Conservation (phyloP, 2,888 invertebrate species). For the Opisthograptis luteolata region DNA sequence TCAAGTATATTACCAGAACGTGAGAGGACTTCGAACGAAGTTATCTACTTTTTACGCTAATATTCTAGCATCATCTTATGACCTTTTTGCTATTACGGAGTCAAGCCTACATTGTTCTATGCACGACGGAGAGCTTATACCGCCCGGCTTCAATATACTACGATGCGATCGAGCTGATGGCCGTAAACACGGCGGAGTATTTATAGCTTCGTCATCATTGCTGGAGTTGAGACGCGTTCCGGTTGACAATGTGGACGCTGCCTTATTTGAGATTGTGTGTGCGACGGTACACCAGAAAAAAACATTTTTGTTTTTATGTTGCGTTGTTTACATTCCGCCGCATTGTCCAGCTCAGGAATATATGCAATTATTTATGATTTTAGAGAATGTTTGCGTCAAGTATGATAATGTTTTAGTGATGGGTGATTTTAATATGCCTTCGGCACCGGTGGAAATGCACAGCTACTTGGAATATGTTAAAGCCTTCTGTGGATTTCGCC, state of each 20-base stretch:
- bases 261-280: conserved; percentile 31
- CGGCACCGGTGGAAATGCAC: neutral
- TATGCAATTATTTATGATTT: neutral
- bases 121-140: conserved; percentile 29
- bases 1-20: neutral
- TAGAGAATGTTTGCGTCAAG: no score
- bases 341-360: neutral
- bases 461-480: neutral
- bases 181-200: conserved; percentile 14
- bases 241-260: conserved; percentile 18
- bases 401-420: no score
- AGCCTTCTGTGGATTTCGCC: neutral
- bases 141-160: conserved; percentile 24
- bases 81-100: conserved; percentile 29
- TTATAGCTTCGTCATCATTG: conserved; percentile 25
- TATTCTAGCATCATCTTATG: conserved; percentile 18
- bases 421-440: neutral
- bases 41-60: conserved; percentile 8
- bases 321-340: neutral
- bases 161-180: conserved; percentile 32
- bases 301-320: neutral
- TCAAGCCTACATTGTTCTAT: conserved; percentile 26
- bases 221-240: conserved; percentile 23
- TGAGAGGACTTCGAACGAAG: conserved; percentile 28
- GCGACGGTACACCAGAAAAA: conserved; percentile 13